phyloP scores from a whole-genome alignment of 2,888 invertebrate species.

The Lamellibrachia columna region DNA sequence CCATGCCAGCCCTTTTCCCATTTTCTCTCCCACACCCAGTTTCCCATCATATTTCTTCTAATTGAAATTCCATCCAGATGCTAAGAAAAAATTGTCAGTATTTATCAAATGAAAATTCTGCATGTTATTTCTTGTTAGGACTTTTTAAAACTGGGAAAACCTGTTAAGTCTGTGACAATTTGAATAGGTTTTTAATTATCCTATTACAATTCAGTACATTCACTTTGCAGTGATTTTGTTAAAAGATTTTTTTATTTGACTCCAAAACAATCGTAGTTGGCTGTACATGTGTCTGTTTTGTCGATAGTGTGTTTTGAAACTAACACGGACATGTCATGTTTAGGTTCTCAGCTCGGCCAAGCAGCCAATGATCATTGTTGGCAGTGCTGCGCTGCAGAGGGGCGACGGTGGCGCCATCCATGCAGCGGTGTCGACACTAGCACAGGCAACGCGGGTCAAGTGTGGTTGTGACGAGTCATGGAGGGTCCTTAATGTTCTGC shows the following conservation, averaged over 20 bases:
- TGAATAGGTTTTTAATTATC: neutral
- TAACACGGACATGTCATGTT: constrained; percentile 28
- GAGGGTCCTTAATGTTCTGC: constrained; percentile 92
- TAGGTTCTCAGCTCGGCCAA: constrained; percentile 78
- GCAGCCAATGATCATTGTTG: constrained; percentile 89
- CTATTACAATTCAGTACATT: neutral
- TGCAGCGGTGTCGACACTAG: constrained; percentile 76
- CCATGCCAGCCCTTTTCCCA: neutral
- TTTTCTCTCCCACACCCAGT: neutral
- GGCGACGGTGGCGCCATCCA: constrained; percentile 58
- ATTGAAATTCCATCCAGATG: neutral
- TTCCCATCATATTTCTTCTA: neutral
- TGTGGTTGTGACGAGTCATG: constrained; percentile 66
- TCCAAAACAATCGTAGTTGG: neutral
- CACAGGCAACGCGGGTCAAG: constrained; percentile 64
- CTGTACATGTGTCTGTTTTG: neutral
- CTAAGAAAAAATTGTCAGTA: neutral
- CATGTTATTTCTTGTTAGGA: neutral
- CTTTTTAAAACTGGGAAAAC: neutral
- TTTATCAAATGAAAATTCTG: neutral
- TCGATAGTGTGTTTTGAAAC: neutral
- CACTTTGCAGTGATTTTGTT: neutral
- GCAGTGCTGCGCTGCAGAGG: constrained; percentile 83
- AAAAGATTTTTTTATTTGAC: neutral
- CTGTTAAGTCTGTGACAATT: neutral